Base-by-base conservation (phyloP, 2,797 vertebrate species). In the Rhabdomys pumilio region DNA sequence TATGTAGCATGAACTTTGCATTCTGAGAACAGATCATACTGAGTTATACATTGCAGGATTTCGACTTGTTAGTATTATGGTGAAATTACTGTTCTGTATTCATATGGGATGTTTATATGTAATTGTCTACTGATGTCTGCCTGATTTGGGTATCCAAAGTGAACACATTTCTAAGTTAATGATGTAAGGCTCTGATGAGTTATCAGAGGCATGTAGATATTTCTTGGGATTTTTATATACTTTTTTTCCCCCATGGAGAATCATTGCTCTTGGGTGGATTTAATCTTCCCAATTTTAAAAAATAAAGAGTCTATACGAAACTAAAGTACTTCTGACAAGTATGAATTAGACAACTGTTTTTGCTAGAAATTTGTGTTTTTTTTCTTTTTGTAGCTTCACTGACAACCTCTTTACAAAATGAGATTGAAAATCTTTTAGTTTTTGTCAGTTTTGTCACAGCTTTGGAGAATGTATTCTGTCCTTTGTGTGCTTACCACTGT, bases 121-220 rank as follows among this genome's bases (percentile, higher is more conserved):
- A 61, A 20, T 61, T 61, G 24, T 59, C 55, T 59, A n/a, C 80
- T 59, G 55, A 41, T 63, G 14, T 84, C 55, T 61, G 44, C 59
- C 61, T 80, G 61, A 57, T 72, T 96, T 94, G 38, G 53, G 8
- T 69, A 34, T 89, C 72, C 53, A 47, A 9, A 73, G 50, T 92
- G 41, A 93, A 59, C 47, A 96, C 77, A 72, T 22, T 82, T 29
- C 72, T 82, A 89, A 72, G 22, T 89, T 80, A 94, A 81, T 75
- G 50, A 59, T 95, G 50, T 65, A 76, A 44, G n/a, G 85, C 38
- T 92, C 75, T 87, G 50, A 76, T 76, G 50, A 57, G n/a, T 65
- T 69, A 69, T 84, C 86, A 84, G 61, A 95, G 92, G 20, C 44
- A 88, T 80, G 17, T 80, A 55, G 77, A 34, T 90, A 69, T 94